Percentiles rank a stretch among this genome's conserved stretches.
phyloP scores from a whole-genome alignment of 2,888 invertebrate genomes.

The Myopa tessellatipennis region DNA sequence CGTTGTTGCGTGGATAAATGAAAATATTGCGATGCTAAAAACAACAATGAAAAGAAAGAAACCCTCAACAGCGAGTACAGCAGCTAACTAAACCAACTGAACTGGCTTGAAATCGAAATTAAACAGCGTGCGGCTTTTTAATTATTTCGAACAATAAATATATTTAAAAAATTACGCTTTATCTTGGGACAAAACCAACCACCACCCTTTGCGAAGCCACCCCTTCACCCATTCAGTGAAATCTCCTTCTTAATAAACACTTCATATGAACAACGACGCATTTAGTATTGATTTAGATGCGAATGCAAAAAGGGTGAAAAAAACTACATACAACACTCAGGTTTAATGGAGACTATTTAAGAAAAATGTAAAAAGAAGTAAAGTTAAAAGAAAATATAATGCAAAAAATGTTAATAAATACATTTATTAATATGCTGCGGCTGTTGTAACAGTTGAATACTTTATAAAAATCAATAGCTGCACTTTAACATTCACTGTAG shows the following conservation, averaged over 20 bases:
- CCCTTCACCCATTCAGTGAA: too few relatives aligned
- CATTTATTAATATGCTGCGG: too few relatives aligned
- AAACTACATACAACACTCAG: too few relatives aligned
- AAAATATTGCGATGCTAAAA: slow-evolving; percentile 18
- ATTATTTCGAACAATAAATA: slow-evolving; percentile 17
- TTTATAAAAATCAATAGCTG: too few relatives aligned
- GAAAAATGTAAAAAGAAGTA: neutral
- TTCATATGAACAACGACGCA: slow-evolving; percentile 20
- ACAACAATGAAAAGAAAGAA: neutral
- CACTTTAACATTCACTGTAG: too few relatives aligned
- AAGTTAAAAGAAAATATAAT: too few relatives aligned
- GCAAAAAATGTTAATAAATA: too few relatives aligned
- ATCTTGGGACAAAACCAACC: neutral
- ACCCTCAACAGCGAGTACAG: neutral
- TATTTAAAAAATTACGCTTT: slow-evolving; percentile 13
- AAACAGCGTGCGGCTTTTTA: too few relatives aligned
- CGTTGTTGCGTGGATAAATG: slow-evolving; percentile 12
- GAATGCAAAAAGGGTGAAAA: neutral
- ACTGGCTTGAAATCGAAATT: neutral
- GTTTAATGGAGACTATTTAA: too few relatives aligned
- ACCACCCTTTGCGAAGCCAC: too few relatives aligned
- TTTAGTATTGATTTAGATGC: slow-evolving; percentile 18
- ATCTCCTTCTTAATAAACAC: neutral
- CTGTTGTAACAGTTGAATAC: too few relatives aligned
- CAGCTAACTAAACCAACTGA: neutral